Conservation (phyloP, 2,113 vertebrate genomes). For the Actenoides hombroni region DNA sequence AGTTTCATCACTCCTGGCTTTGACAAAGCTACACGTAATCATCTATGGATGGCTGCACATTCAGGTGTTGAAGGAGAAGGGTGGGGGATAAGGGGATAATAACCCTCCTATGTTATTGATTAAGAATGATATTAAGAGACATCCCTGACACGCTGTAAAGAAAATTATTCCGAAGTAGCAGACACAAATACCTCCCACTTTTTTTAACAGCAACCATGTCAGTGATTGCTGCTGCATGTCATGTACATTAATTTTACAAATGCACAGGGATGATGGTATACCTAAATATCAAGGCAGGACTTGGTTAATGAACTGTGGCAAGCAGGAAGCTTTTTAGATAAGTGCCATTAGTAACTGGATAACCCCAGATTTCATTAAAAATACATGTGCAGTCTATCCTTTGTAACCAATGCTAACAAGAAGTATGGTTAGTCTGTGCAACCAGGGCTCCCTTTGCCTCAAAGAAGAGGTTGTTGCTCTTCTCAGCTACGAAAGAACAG, state of each 20-base stretch:
- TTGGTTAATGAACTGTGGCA: neutral
- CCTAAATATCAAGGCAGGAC: neutral
- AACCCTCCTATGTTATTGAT: neutral
- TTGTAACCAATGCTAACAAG: neutral
- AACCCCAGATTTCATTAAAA: neutral
- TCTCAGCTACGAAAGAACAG: neutral
- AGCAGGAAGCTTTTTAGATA: neutral
- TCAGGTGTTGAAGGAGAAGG: neutral
- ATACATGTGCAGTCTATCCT: neutral
- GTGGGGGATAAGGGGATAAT: neutral
- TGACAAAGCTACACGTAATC: neutral
- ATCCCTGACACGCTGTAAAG: neutral
- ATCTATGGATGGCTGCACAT: neutral
- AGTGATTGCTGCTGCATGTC: neutral
- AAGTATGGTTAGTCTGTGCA: neutral
- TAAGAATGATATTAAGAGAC: neutral
- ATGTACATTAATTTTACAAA: neutral
- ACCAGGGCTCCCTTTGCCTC: neutral
- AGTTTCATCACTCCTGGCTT: neutral
- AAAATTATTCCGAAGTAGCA: neutral
- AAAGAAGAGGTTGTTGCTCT: neutral
- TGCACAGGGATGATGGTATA: rapidly evolving
- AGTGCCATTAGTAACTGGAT: neutral
- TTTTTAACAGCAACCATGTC: neutral
- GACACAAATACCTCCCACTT: neutral